A percentile compares a stretch with the other conserved stretches of the same genome.
Conservation (phyloP, 2,797 vertebrate species). For the Bradypus variegatus region DNA sequence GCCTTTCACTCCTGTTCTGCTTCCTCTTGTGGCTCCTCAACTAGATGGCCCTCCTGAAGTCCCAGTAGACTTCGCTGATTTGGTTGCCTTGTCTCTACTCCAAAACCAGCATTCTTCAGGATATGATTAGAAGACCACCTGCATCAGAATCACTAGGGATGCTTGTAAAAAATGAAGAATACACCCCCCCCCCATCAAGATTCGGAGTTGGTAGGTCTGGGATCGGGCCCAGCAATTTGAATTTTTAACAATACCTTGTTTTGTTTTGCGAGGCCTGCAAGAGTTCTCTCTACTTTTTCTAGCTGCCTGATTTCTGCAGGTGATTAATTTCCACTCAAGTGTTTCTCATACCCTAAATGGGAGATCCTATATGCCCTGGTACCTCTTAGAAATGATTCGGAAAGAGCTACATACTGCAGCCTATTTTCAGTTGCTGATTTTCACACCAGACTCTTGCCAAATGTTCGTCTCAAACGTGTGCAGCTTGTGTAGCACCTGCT, state of each 20-base stretch:
- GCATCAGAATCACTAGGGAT: neutral
- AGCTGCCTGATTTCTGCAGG: neutral
- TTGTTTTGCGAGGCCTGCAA: neutral
- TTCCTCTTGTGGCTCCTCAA: neutral
- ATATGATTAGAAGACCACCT: neutral
- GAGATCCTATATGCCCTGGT: neutral
- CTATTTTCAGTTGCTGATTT: constrained; percentile 28
- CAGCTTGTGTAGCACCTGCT: neutral
- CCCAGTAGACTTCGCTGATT: neutral
- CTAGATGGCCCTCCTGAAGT: neutral
- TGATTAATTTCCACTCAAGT: neutral
- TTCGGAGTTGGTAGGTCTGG: neutral
- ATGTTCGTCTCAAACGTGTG: neutral
- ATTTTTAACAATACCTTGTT: neutral
- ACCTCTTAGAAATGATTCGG: neutral
- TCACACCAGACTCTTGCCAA: constrained; percentile 42
- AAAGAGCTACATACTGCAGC: neutral
- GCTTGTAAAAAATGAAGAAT: neutral
- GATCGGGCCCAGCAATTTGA: neutral
- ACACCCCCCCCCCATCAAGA: neutral
- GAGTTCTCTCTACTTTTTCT: neutral
- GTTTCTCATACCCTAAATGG: neutral
- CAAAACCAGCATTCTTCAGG: constrained; percentile 7
- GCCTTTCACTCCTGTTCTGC: neutral
- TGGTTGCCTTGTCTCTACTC: neutral